Conservation (phyloP, 2,113 vertebrate species). For the Plectropomus leopardus region DNA sequence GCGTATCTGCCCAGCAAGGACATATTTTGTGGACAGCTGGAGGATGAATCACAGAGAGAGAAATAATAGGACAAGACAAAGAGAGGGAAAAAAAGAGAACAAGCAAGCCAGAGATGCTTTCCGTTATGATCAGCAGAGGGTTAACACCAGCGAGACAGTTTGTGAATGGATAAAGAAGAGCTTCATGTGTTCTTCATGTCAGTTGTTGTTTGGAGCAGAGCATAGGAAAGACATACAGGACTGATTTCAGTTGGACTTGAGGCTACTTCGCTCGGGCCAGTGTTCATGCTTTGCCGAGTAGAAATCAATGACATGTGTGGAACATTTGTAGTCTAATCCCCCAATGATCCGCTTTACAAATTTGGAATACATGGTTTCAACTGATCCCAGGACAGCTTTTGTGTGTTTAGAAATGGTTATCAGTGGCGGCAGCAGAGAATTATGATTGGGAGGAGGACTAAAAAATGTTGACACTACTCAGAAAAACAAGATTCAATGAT, state of each 20-base stretch:
- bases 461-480: too few relatives aligned
- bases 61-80: constrained; percentile 42
- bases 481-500: too few relatives aligned
- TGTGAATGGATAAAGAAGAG: constrained; percentile 22
- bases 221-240: constrained; percentile 38
- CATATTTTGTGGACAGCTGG: constrained; percentile 76
- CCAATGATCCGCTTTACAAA: constrained; percentile 64
- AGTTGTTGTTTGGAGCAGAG: constrained; percentile 38
- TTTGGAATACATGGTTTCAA: constrained; percentile 48
- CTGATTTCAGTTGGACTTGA: constrained; percentile 47
- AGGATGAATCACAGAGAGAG: constrained; percentile 68
- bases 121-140: constrained; percentile 1
- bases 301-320: constrained; percentile 65
- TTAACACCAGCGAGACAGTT: constrained; percentile 7
- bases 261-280: constrained; percentile 33
- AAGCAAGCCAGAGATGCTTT: constrained; percentile 17
- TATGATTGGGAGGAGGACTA: too few relatives aligned
- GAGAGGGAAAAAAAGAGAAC: constrained; percentile 22
- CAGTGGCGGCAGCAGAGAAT: neutral
- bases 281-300: constrained; percentile 33
- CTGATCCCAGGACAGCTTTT: constrained; percentile 36
- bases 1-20: constrained; percentile 51
- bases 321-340: constrained; percentile 65
- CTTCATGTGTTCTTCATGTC: constrained; percentile 41
- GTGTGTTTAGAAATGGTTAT: constrained; percentile 26